Percentiles rank a stretch among this genome's conserved stretches.
phyloP scores from a whole-genome alignment of 1,140 invertebrate species.

The Heliconius hermathena region DNA sequence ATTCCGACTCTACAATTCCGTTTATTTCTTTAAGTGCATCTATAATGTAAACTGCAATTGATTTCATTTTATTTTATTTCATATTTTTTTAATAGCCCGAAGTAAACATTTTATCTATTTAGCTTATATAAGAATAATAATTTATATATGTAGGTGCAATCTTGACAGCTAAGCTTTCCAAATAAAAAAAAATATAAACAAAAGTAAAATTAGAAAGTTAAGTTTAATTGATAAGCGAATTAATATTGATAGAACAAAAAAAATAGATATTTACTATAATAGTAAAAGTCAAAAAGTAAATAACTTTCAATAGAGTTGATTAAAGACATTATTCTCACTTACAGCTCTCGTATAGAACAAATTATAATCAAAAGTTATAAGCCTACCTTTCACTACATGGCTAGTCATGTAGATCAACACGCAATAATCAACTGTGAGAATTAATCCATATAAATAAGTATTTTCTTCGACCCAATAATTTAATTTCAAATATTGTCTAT shows the following conservation, averaged over 20 bases:
- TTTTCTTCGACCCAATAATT: slow-evolving; percentile 8
- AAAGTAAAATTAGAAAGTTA: not conserved
- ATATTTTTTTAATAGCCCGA: not conserved
- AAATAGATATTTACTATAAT: too few species aligned
- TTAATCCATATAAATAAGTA: slow-evolving; percentile 8
- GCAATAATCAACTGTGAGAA: slow-evolving; percentile 54
- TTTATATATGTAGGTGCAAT: too few species aligned
- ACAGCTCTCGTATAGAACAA: slow-evolving; percentile 23
- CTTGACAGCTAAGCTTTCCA: too few species aligned
- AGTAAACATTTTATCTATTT: not conserved
- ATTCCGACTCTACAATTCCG: slow-evolving; percentile 25
- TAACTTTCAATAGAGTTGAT: not conserved
- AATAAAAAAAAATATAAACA: too few species aligned
- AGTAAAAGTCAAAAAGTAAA: not conserved
- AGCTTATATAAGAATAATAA: too few species aligned
- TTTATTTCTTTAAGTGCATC: slow-evolving; percentile 2
- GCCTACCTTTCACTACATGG: slow-evolving; percentile 53
- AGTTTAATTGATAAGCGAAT: not conserved
- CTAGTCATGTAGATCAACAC: slow-evolving; percentile 45
- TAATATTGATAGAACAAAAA: not conserved
- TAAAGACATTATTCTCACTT: not conserved
- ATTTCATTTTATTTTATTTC: not conserved
- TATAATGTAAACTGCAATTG: not conserved
- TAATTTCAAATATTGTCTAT: not conserved
- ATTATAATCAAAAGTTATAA: slow-evolving; percentile 46